Evolutionary conservation across 2,113 vertebrate genomes (phyloP), one percentile per base, ranked within the genome.

Genomic region (Natator depressus): DNA sequence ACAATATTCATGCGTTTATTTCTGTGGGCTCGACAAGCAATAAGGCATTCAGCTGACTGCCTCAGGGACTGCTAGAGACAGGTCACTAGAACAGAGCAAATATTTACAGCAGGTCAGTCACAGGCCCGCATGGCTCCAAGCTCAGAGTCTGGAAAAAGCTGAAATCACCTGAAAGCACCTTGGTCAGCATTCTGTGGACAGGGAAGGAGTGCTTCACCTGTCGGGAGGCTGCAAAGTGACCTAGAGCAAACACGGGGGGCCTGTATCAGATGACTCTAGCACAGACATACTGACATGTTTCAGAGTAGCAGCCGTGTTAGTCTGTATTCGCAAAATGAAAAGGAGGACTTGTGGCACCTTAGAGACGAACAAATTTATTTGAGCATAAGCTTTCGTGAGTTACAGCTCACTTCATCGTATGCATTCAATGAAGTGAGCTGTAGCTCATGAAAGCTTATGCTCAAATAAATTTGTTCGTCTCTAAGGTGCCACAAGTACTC

Each of bases 1-100:
- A 93, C 93, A 92, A 91, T 90, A 97, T 92, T 91, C 91, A 88
- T 50, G 85, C 87, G 94, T 97, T 98, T 97, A 96, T 98, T 98
- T 98, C 93, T 89, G 84, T 80, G 83, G 93, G 89, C 93, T 96
- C 27, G 80, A 93, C 93, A 82, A 95, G 82, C 76, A 88, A 96
- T 1, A 27, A 94, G 90, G 65, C 92, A 90, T 89, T 93, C 89
- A 1, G 89, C 84, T 91, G 9, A 83, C 90, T 89, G 88, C 85
- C 90, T 53, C 57, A 78, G 57, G 47, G 92, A 80, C 10, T 1
- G 93, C 94, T 59, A 85, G 87, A 42, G 87, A 42, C 81, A 82
- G 96, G 95, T 93, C 95, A 93, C 85, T 87, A 87, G 80, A 93
- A 92, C 94, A 93, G 80, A 92, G 78, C 83, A 94, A 94, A 83